Evolutionary conservation across 1,140 invertebrate species (phyloP), one percentile per base, ranked within the genome.

Genomic region (Cyphomyrmex costatus): DNA sequence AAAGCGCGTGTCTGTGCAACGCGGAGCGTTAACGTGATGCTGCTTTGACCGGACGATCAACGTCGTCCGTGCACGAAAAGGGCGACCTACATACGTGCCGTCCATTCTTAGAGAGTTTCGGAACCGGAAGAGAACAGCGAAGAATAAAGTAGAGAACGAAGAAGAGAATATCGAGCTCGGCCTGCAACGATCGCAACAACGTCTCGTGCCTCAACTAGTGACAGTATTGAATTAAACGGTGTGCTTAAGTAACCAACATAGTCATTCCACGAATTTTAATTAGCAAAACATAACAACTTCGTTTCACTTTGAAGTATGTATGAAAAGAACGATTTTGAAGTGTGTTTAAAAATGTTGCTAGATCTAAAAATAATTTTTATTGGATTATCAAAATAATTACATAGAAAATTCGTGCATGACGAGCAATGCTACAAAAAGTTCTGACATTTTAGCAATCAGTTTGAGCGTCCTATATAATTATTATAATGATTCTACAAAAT

Each of bases 111-210:
- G 19, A 30, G 16, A 63, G 16, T 8, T 21, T 19, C 27, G 12
- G 51, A 30, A 73, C 49, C 33, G 33, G n/a, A 42, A 24, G 14
- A 33, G 33, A 36, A 7, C 2, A n/a, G 46, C n/a, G 10, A 76
- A 46, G n/a, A 46, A 65, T 6, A 56, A 66, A 46, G 19, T 30
- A 53, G 1, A 51, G 42, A 70, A 16, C 19, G 42, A 19, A 76
- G 36, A 10, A 21, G 19, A 21, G 33, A 42, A 21, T 42, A 60
- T 56, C 61, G 73, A 88, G 70, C 87, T 61, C 51, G 63, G 61
- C 2, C 36, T 10, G 61, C 65, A 70, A 68, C 60, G 80, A 85
- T 89, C 79, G 36, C 66, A 16, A 58, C 74, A 51, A 88, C 49
- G 61, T 86, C 61, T 49, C 61, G 76, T 63, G 82, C 30, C n/a